phyloP scores from a whole-genome alignment of 2,797 vertebrate genomes.

The Zenarchopterus dispar region DNA sequence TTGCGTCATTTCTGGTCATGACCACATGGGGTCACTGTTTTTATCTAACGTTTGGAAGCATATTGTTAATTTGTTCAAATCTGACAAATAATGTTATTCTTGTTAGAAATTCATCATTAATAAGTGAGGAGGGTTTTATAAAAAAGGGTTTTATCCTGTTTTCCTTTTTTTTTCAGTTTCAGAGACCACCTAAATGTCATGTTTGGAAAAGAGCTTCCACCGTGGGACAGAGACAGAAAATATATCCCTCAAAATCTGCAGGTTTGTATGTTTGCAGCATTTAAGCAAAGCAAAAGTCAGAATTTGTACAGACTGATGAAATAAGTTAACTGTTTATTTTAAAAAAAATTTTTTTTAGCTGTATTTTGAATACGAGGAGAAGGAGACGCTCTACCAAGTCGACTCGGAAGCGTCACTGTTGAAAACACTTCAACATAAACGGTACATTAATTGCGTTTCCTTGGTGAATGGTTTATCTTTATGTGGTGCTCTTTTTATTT shows the following conservation, averaged over 20 bases:
- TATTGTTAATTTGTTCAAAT: no score
- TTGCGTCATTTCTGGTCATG: no score
- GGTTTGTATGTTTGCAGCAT: constrained; percentile 75
- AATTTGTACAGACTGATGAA: neutral
- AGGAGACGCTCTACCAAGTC: constrained; percentile 82
- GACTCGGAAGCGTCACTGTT: constrained; percentile 81
- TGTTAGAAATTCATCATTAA: no score
- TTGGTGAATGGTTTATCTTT: neutral
- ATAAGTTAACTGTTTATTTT: neutral
- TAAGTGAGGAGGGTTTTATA: neutral
- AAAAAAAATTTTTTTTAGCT: constrained; percentile 74
- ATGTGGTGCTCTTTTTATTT: neutral
- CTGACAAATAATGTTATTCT: no score
- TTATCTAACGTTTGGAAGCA: neutral
- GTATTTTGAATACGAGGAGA: constrained; percentile 90
- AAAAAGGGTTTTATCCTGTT: neutral
- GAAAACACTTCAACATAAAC: constrained; percentile 85
- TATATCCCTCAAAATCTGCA: constrained; percentile 87
- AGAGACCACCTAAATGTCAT: constrained; percentile 90
- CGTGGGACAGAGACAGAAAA: constrained; percentile 92
- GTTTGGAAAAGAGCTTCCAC: constrained; percentile 90
- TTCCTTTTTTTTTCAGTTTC: constrained; percentile 79
- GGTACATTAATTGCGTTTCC: constrained; percentile 71
- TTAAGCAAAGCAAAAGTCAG: neutral
- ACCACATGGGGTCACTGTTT: neutral